Evolutionary conservation across 2,113 vertebrate species (phyloP).

Genomic region (Brachypodius melanocephalos): DNA sequence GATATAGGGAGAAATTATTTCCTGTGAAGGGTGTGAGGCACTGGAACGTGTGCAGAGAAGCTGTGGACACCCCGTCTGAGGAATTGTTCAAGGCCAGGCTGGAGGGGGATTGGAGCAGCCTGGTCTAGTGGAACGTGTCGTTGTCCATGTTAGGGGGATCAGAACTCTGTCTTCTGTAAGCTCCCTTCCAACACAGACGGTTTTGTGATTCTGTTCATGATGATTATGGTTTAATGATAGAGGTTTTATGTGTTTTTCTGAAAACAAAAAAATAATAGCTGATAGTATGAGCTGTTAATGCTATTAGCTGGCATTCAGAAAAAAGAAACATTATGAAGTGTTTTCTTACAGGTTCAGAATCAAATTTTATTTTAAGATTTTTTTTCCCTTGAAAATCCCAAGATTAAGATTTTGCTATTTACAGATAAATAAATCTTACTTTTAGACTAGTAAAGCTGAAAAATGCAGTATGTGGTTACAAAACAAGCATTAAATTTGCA

Average conservation of each 20-base stretch:
- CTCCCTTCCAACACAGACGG: background rate
- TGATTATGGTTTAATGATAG: background rate
- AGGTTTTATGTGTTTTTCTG: background rate
- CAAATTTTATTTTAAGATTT: background rate
- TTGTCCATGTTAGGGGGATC: background rate
- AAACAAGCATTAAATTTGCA: background rate
- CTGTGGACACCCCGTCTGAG: background rate
- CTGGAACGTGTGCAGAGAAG: background rate
- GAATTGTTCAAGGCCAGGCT: background rate
- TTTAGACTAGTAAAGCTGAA: background rate
- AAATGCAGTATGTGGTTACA: background rate
- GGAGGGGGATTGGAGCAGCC: background rate
- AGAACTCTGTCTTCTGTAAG: background rate
- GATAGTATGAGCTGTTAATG: background rate
- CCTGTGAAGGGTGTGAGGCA: background rate
- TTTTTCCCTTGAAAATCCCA: background rate
- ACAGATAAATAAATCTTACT: background rate
- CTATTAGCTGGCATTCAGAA: background rate
- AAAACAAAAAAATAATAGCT: background rate
- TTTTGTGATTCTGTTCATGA: background rate
- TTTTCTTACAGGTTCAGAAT: background rate
- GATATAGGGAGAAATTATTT: background rate
- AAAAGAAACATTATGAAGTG: background rate
- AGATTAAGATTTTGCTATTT: background rate
- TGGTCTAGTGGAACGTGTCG: background rate